A percentile compares a stretch with the other conserved stretches of the same genome.
Conservation (phyloP, 1,140 invertebrate genomes). For the Metopolophium dirhodum region DNA sequence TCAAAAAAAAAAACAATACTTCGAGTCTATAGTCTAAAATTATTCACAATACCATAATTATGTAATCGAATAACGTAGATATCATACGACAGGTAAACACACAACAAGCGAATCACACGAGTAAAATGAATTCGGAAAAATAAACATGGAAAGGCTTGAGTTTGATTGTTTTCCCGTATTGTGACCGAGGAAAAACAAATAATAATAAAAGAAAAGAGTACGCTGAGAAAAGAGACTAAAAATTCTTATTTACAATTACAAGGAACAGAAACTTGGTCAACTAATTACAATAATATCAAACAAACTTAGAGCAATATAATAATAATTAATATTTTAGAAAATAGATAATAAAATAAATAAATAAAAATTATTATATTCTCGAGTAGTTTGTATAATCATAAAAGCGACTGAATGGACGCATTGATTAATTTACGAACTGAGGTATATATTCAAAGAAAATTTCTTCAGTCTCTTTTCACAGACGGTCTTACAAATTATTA, state of each 20-base stretch:
- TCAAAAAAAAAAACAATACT: constrained; percentile 40
- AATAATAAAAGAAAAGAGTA: constrained; percentile 39
- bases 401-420: constrained; percentile 21
- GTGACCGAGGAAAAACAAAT: constrained; percentile 25
- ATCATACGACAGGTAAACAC: constrained; percentile 49
- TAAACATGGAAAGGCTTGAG: constrained; percentile 53
- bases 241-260: constrained; percentile 55
- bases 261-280: constrained; percentile 55
- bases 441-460: constrained; percentile 50
- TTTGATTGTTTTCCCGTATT: constrained; percentile 46
- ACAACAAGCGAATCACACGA: constrained; percentile 53
- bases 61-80: constrained; percentile 54
- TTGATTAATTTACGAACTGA: constrained; percentile 50
- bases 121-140: constrained; percentile 54
- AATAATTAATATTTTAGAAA: constrained; percentile 42
- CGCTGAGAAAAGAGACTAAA: constrained; percentile 55
- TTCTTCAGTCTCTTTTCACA: constrained; percentile 51
- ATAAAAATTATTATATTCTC: constrained; percentile 40
- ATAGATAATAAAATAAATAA: constrained; percentile 33
- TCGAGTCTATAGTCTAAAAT: constrained; percentile 40
- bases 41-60: constrained; percentile 28
- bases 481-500: constrained; percentile 52
- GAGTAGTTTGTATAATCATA: constrained; percentile 30
- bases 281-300: constrained; percentile 16
- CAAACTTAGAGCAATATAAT: constrained; percentile 39